Percentiles rank a stretch among this genome's conserved stretches.
These are phyloP conservation scores for Leptopilina drosophilae DNA, from an alignment of 2,888 invertebrate species.

Conservation along the genomic window DNA sequence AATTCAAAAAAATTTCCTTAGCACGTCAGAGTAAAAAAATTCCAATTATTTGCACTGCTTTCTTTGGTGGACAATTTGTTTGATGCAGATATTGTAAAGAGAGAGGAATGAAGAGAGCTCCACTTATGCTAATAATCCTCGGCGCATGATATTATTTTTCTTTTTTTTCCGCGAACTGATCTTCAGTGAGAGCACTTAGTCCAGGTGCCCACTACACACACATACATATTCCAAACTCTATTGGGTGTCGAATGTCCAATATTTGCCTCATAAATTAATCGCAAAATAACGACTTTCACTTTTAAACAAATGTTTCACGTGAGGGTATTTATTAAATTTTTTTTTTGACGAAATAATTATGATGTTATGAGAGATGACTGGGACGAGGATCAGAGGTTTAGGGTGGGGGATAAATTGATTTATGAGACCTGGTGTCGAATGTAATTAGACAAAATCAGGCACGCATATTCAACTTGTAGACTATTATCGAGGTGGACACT, in stretches of 20 bases:
- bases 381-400: no score
- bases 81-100: background rate
- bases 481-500: slow-evolving; percentile 23
- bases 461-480: background rate
- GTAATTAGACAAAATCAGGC: slow-evolving; percentile 16
- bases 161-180: slow-evolving; percentile 46
- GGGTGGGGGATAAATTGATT: background rate
- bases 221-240: slow-evolving; percentile 43
- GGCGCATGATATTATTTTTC: slow-evolving; percentile 45
- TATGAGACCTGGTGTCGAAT: background rate
- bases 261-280: slow-evolving; percentile 36
- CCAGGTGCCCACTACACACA: slow-evolving; percentile 61
- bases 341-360: slow-evolving; percentile 11
- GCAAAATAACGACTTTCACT: slow-evolving; percentile 6
- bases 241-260: slow-evolving; percentile 27
- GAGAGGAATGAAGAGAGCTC: slow-evolving; percentile 42
- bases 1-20: no score
- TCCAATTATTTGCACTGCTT: no score
- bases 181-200: slow-evolving; percentile 60
- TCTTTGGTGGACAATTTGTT: background rate
- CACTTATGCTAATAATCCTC: slow-evolving; percentile 64
- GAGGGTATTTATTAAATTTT: background rate
- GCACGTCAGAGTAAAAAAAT: no score
- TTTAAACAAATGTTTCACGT: background rate
- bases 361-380: background rate